A percentile compares a stretch with the other conserved stretches of the same genome.
phyloP scores from a whole-genome alignment of 2,888 invertebrate species.

The Rotaria magnacalcarata region DNA sequence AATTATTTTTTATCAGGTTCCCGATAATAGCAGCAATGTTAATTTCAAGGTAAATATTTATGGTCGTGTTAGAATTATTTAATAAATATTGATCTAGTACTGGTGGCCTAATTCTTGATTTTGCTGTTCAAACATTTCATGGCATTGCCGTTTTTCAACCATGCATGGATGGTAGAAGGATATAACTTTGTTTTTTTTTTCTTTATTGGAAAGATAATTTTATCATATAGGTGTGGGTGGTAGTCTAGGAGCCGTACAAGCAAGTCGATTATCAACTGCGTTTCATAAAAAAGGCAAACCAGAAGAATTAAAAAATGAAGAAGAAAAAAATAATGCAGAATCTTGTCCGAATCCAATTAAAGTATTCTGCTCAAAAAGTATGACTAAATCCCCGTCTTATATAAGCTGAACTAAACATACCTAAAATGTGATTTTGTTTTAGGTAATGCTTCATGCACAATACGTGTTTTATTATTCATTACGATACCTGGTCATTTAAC shows the following conservation, averaged over 20 bases:
- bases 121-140: constrained; percentile 67
- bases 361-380: background rate
- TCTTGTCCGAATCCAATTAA: constrained; percentile 52
- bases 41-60: background rate
- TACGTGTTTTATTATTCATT: constrained; percentile 76
- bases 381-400: background rate
- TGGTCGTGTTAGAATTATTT: constrained; percentile 55
- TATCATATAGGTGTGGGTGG: constrained; percentile 70
- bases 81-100: constrained; percentile 63
- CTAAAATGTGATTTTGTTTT: background rate
- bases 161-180: constrained; percentile 72
- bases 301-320: constrained; percentile 33
- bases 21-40: constrained; percentile 18
- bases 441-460: constrained; percentile 76
- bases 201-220: background rate
- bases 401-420: background rate
- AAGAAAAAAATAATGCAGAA: constrained; percentile 43
- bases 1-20: background rate
- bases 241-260: constrained; percentile 84
- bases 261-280: constrained; percentile 79
- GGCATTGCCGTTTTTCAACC: constrained; percentile 86
- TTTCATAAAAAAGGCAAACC: constrained; percentile 64
- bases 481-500: constrained; percentile 83
- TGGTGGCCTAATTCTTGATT: constrained; percentile 80
- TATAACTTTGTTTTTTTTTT: constrained; percentile 32